phyloP scores from a whole-genome alignment of 2,888 invertebrate genomes.

The Habrosyne pyritoides region DNA sequence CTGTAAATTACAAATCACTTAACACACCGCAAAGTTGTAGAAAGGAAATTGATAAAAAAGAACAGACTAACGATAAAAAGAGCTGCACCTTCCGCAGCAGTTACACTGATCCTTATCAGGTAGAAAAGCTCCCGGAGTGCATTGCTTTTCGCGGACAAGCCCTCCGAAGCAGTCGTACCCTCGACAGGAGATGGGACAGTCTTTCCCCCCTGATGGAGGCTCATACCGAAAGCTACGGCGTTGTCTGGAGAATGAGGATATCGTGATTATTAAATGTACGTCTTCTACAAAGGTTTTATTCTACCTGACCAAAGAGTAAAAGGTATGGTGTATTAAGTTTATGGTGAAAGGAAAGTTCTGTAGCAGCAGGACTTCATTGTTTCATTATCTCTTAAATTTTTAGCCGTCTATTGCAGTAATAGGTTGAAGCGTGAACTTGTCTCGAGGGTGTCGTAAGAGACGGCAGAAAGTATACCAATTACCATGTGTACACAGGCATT shows the following conservation, averaged over 20 bases:
- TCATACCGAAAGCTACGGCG: slow-evolving; percentile 65
- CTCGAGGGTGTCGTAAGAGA: no score
- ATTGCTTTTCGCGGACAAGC: slow-evolving; percentile 49
- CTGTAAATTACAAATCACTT: slow-evolving; percentile 43
- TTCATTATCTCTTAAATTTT: no score
- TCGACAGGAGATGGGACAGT: slow-evolving; percentile 65
- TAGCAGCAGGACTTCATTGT: no score
- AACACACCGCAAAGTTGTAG: not conserved
- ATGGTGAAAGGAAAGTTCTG: no score
- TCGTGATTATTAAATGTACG: not conserved
- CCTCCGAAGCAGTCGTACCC: slow-evolving; percentile 56
- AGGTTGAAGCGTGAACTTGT: no score
- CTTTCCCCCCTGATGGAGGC: slow-evolving; percentile 40
- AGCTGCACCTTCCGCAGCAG: slow-evolving; percentile 71
- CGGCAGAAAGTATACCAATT: no score
- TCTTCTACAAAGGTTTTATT: not conserved
- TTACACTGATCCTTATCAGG: slow-evolving; percentile 68
- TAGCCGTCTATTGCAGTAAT: no score
- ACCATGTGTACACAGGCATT: no score
- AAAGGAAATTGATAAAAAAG: not conserved
- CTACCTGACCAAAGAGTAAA: not conserved
- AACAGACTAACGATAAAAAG: slow-evolving; percentile 60
- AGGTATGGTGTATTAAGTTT: no score
- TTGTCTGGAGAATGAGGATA: not conserved
- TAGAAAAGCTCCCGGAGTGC: slow-evolving; percentile 61